Base-by-base conservation (phyloP, 2,888 invertebrate species). In the Linnaemya vulpina region DNA sequence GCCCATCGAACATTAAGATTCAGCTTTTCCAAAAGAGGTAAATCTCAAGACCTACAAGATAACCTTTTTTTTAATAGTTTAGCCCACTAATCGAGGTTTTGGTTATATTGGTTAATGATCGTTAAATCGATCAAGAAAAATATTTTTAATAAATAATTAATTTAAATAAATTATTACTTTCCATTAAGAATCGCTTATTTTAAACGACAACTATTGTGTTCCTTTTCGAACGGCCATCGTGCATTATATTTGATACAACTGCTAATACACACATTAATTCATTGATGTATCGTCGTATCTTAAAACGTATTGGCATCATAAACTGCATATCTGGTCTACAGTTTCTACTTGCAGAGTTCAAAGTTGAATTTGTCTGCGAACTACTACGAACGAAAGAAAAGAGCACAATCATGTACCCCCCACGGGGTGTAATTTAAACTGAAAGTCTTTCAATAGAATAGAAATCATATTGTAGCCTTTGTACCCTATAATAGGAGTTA, bases 341-440 rank as follows among this genome's bases (percentile, higher is more conserved):
- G 63, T 65, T 30, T 67, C 30, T 40, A 49, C 46, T 51, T 2
- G 22, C 8, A 67, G 71, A 70, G 85, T 85, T 85, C 85, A 85
- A 75, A 85, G 85, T 82, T 82, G 82, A 85, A 75, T 74, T 70
- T 74, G 38, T 70, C 77, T 68, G 58, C 53, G 68, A 78, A 78
- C 74, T 75, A 75, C 76, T 58, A 68, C 49, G 35, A 79, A 53
- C n/a, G n/a, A 67, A 30, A 38, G n/a, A 71, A 75, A 70, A 35
- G n/a, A n/a, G 20, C n/a, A 71, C 60, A 71, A 79, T 77, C 81
- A 77, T 77, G 58, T 79, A 73, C 86, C 86, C 80, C 86, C 86
- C 86, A 86, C 83, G 83, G 85, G 84, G 73, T 84, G 81, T 20
- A 70, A 58, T 43, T 75, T 67, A 60, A 85, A 65, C 17, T 43